A percentile compares a stretch with the other conserved stretches of the same genome.
Conservation (phyloP, 2,113 vertebrate genomes). For the Amia ocellicauda region DNA sequence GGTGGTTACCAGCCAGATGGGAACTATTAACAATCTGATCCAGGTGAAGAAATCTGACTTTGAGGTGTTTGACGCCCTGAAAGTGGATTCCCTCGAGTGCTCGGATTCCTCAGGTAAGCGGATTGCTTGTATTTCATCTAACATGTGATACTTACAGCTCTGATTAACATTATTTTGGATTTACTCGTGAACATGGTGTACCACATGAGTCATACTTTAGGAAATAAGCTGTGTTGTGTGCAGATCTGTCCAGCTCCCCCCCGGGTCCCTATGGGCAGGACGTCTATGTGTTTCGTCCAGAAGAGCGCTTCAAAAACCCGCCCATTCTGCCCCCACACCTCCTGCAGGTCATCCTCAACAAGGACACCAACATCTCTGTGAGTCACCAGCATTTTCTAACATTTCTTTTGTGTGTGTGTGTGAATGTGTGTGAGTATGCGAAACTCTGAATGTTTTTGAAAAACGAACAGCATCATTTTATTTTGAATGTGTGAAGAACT, state of each 20-base stretch:
- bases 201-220: not conserved
- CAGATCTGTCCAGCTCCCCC: conserved; percentile 93
- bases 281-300: conserved; percentile 82
- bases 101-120: conserved; percentile 86
- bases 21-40: conserved; percentile 95
- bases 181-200: not conserved
- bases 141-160: too few relatives aligned
- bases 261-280: conserved; percentile 91
- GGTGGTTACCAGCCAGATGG: conserved; percentile 91
- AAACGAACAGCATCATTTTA: too few relatives aligned
- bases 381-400: conserved; percentile 56
- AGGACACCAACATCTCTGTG: conserved; percentile 96
- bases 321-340: conserved; percentile 95
- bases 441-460: too few relatives aligned
- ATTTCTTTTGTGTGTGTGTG: too few relatives aligned
- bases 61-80: conserved; percentile 93
- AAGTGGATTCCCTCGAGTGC: conserved; percentile 91
- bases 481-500: too few relatives aligned
- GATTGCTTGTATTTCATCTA: conserved; percentile 21
- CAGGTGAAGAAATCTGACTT: conserved; percentile 97
- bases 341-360: conserved; percentile 98
- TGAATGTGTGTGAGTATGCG: not conserved
- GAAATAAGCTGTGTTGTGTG: not conserved
- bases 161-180: not conserved
- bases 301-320: conserved; percentile 91